These are phyloP conservation scores for Scaptomyza polygonia DNA, from an alignment of 2,888 invertebrate genomes.

Conservation along the genomic window DNA sequence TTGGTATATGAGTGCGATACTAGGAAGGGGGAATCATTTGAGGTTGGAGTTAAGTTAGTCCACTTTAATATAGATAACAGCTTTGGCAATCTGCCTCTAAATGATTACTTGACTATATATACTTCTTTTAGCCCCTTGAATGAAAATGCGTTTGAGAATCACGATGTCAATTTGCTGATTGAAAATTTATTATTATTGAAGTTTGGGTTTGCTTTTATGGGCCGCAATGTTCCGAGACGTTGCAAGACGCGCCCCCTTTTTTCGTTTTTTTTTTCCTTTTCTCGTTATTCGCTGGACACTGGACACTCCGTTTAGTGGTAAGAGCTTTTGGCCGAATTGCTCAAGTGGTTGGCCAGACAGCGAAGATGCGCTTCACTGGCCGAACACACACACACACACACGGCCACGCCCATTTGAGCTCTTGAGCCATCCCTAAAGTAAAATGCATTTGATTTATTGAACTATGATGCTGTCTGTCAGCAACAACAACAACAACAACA, in stretches of 20 bases:
- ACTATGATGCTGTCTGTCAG: conserved; percentile 16
- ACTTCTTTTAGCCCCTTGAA: background rate
- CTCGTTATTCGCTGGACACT: background rate
- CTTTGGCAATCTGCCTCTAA: conserved; percentile 56
- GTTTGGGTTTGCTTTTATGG: conserved; percentile 62
- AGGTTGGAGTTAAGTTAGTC: conserved; percentile 1
- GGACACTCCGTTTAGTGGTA: background rate
- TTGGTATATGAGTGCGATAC: background rate
- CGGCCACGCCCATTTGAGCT: conserved; percentile 57
- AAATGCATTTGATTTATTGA: conserved; percentile 71
- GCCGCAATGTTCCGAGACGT: conserved; percentile 50
- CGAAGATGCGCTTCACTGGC: conserved; percentile 48
- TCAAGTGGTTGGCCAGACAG: conserved; percentile 34
- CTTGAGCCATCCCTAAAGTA: conserved; percentile 1
- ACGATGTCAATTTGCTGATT: conserved; percentile 84
- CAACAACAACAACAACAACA: conserved; percentile 22
- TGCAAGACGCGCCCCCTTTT: conserved; percentile 35
- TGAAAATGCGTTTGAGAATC: conserved; percentile 63
- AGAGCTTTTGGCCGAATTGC: conserved; percentile 26
- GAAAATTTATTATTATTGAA: conserved; percentile 81
- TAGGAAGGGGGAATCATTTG: background rate
- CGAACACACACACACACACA: background rate
- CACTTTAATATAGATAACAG: conserved; percentile 74
- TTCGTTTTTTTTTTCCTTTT: background rate
- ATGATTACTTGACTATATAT: conserved; percentile 71